Base-by-base conservation (phyloP, 2,797 vertebrate genomes). In the Lemur catta region DNA sequence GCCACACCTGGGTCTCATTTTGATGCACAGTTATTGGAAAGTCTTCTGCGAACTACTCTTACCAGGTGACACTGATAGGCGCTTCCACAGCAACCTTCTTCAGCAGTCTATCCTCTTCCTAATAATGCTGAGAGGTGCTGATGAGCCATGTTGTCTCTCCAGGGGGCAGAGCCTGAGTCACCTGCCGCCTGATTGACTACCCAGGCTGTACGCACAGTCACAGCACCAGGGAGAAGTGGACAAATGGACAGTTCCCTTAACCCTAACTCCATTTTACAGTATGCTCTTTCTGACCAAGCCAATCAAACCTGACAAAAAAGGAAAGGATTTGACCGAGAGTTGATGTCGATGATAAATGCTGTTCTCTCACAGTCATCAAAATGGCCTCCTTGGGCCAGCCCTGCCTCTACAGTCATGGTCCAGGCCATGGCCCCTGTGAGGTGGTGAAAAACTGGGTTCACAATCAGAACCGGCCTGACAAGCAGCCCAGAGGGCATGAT, bases 71-170 rank as follows among this genome's bases (percentile, higher is more conserved):
- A 35, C 4, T 24, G 61, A 50, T 6, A 38, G 48, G 35, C 57
- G 7, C 3, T 74, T 78, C 12, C 28, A 18, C 28, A 69, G 48
- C 61, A 3, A 65, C 69, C 10, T 26, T 46, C 46, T 57, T 33
- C 14, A 2, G 24, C 72, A 7, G 20, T 35, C 41, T 33, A 13
- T 20, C 26, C 4, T 50, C 13, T 52, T 55, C 46, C 63, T 43
- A 26, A 85, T 0, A 9, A 52, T 15, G 12, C 41, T 33, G 41
- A 69, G 9, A 41, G 22, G 6, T 48, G 12, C 46, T 35, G 15
- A 52, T 30, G 33, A 50, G 7, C 28, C 57, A 15, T 0, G 0
- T 2, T 4, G 2, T 69, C 28, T 11, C 12, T n/a, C 24, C 38
- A 35, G 80, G 4, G 35, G 33, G n/a, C 7, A n/a, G 38, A 91